Percentiles rank a stretch among this genome's conserved stretches.
These are phyloP conservation scores for Nylanderia fulva DNA, from an alignment of 1,140 invertebrate species.

Conservation along the genomic window DNA sequence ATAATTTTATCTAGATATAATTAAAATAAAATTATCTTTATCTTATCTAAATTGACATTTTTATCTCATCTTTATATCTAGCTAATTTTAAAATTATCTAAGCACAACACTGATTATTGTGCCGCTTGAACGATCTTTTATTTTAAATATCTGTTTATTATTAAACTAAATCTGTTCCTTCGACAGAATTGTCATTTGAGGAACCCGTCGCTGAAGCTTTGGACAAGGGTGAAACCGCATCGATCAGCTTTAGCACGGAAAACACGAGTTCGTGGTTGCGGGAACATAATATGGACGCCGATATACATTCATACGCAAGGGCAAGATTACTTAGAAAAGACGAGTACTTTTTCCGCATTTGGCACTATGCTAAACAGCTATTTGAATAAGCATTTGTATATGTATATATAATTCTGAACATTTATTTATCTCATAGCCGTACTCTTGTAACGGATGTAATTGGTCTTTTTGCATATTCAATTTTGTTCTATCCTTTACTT, in stretches of 20 bases:
- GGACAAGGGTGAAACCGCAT: constrained; percentile 89
- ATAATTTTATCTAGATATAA: too few species aligned
- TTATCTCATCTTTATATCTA: too few species aligned
- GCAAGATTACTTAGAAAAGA: constrained; percentile 92
- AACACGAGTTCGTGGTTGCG: constrained; percentile 97
- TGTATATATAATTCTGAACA: constrained; percentile 39
- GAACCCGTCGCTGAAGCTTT: constrained; percentile 88
- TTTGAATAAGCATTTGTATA: constrained; percentile 89
- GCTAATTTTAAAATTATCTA: too few species aligned
- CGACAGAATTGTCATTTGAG: constrained; percentile 82
- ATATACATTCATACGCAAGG: constrained; percentile 95
- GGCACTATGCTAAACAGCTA: constrained; percentile 93
- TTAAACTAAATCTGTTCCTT: constrained; percentile 8
- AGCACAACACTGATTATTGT: too few species aligned
- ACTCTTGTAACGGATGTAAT: background rate
- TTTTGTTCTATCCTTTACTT: background rate
- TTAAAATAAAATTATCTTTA: too few species aligned
- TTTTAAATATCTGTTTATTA: background rate
- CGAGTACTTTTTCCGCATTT: constrained; percentile 98
- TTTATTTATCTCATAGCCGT: background rate
- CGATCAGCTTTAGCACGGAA: constrained; percentile 93
- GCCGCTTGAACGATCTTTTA: background rate
- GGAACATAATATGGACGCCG: constrained; percentile 96
- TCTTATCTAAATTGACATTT: too few species aligned
- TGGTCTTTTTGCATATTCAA: constrained; percentile 1